These are phyloP conservation scores for Heliconius erato DNA, from an alignment of 2,888 invertebrate species.

Conservation along the genomic window DNA sequence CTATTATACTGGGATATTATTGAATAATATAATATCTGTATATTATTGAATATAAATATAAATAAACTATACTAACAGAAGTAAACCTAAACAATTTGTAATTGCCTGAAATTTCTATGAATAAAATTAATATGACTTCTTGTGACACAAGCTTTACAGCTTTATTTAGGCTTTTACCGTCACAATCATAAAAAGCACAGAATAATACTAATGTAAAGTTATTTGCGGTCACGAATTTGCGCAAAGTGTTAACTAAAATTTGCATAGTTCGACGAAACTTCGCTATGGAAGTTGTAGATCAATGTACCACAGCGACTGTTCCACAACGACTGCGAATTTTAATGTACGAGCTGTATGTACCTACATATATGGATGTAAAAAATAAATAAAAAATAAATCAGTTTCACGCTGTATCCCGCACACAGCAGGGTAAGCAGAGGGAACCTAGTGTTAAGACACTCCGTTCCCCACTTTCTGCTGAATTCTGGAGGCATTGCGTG, in stretches of 20 bases:
- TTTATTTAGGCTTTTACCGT: conserved; percentile 22
- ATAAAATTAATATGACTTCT: background rate
- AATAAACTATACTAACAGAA: too few relatives aligned
- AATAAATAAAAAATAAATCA: too few relatives aligned
- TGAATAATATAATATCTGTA: too few relatives aligned
- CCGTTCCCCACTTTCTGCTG: too few relatives aligned
- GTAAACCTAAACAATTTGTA: too few relatives aligned
- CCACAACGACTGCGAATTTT: conserved; percentile 60
- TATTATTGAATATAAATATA: too few relatives aligned
- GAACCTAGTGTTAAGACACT: too few relatives aligned
- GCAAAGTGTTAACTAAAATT: conserved; percentile 76
- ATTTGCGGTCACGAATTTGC: conserved; percentile 70
- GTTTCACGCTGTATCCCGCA: too few relatives aligned
- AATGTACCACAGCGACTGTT: conserved; percentile 61
- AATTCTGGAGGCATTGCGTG: too few relatives aligned
- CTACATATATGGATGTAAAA: conserved; percentile 7
- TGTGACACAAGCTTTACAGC: conserved; percentile 4
- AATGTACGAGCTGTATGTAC: conserved; percentile 48
- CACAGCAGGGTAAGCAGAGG: too few relatives aligned
- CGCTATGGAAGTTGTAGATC: conserved; percentile 65
- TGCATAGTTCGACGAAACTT: conserved; percentile 76
- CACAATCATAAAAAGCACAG: conserved; percentile 30
- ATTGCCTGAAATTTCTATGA: too few relatives aligned
- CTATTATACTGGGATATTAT: too few relatives aligned
- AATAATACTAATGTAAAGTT: conserved; percentile 53